These are phyloP conservation scores for Heteractis magnifica DNA, from an alignment of 92 coral and sea anemone genomes.

Conservation along the genomic window DNA sequence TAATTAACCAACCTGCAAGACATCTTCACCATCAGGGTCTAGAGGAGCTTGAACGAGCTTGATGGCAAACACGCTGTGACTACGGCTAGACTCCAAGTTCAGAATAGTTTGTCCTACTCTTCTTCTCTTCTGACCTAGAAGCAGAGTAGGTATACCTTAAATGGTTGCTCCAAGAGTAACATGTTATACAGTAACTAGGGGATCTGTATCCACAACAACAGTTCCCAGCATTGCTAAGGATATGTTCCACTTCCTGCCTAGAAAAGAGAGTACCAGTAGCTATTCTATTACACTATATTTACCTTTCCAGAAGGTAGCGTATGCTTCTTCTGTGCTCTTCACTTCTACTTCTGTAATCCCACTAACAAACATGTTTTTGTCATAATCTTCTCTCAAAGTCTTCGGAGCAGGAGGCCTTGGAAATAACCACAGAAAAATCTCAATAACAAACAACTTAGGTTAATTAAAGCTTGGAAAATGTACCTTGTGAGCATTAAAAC, in stretches of 20 bases:
- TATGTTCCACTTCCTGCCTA: too few species aligned
- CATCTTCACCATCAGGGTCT: constrained; percentile 96
- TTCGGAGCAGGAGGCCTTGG: constrained; percentile 88
- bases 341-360: constrained; percentile 94
- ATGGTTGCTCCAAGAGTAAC: too few species aligned
- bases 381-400: constrained; percentile 80
- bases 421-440: not conserved
- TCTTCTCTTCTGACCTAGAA: constrained; percentile 85
- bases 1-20: constrained; percentile 63
- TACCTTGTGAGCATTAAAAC: too few species aligned
- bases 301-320: constrained; percentile 93
- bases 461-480: too few species aligned
- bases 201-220: too few species aligned
- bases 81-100: constrained; percentile 91
- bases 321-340: constrained; percentile 94
- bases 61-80: constrained; percentile 96
- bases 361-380: constrained; percentile 90
- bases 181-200: too few species aligned
- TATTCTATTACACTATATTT: too few species aligned
- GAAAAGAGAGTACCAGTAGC: not conserved
- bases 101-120: constrained; percentile 87
- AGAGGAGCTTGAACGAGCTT: constrained; percentile 92
- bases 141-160: too few species aligned
- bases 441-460: not conserved
- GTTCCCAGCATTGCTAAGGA: too few species aligned